Percentiles rank a stretch among this genome's conserved stretches.
phyloP scores from a whole-genome alignment of 2,797 vertebrate genomes.

The Vultur gryphus region DNA sequence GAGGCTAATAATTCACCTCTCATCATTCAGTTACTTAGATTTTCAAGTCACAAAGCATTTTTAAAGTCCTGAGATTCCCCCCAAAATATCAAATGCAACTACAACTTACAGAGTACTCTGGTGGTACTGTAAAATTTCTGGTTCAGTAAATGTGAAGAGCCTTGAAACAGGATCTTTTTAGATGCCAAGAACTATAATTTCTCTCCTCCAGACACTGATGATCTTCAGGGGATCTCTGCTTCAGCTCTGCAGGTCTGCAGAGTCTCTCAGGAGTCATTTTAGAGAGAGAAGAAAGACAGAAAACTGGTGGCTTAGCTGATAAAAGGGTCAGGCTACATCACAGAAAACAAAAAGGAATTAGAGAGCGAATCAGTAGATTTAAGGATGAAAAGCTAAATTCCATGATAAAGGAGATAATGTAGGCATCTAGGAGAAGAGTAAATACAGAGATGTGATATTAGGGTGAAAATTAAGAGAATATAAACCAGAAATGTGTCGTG shows the following conservation, averaged over 20 bases:
- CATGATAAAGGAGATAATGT: neutral
- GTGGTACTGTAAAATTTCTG: neutral
- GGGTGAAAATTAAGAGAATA: neutral
- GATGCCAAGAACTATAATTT: neutral
- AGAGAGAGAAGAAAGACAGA: neutral
- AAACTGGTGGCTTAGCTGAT: neutral
- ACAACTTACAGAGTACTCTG: neutral
- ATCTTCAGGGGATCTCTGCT: neutral
- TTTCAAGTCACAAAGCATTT: neutral
- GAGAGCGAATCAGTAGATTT: neutral
- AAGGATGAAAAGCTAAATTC: conserved; percentile 4
- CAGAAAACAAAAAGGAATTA: neutral
- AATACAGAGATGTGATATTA: neutral
- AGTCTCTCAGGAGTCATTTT: neutral
- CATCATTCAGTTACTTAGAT: neutral
- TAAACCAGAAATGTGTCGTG: neutral
- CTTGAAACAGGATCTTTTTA: neutral
- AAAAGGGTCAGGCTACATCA: conserved; percentile 1
- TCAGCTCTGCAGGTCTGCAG: neutral
- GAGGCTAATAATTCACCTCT: neutral
- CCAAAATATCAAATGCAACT: neutral
- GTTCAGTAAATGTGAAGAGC: neutral
- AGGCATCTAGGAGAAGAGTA: neutral
- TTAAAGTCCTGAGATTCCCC: neutral
- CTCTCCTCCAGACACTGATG: neutral